phyloP scores from a whole-genome alignment of 2,113 vertebrate species.

The Xiphophorus maculatus region DNA sequence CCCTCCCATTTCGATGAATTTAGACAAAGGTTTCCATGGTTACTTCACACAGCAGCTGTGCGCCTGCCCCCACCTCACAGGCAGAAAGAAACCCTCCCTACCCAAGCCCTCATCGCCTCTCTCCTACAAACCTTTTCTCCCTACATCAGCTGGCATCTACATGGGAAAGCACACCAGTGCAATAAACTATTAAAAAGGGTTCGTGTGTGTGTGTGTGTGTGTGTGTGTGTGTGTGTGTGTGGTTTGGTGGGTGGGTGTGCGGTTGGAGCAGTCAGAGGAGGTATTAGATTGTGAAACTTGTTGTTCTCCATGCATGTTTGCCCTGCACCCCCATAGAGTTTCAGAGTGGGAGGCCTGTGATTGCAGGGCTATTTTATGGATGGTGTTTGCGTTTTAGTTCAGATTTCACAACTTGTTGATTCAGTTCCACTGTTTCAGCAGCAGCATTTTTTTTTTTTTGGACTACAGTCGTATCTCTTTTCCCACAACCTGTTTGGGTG shows the following conservation, averaged over 20 bases:
- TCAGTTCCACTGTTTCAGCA: slow-evolving; percentile 21
- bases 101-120: slow-evolving; percentile 1
- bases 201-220: slow-evolving; percentile 19
- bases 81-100: slow-evolving; percentile 25
- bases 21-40: slow-evolving; percentile 81
- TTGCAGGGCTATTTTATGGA: slow-evolving; percentile 39
- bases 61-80: slow-evolving; percentile 22
- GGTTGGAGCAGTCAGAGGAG: neutral
- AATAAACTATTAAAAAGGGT: slow-evolving; percentile 57
- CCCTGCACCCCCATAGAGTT: slow-evolving; percentile 25
- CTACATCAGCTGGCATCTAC: slow-evolving; percentile 42
- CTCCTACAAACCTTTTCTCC: slow-evolving; percentile 19
- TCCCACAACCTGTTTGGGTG: neutral
- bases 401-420: slow-evolving; percentile 45
- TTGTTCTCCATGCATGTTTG: slow-evolving; percentile 1
- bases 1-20: slow-evolving; percentile 18
- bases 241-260: slow-evolving; percentile 4
- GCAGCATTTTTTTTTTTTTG: slow-evolving; percentile 2
- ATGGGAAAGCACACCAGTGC: slow-evolving; percentile 18
- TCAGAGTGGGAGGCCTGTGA: slow-evolving; percentile 58
- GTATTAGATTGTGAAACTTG: slow-evolving; percentile 23
- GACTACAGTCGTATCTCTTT: neutral
- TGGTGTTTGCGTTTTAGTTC: slow-evolving; percentile 33
- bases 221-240: slow-evolving; percentile 14
- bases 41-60: slow-evolving; percentile 72